Evolutionary conservation across 2,888 invertebrate genomes (phyloP).

Genomic region (Drosophila austrosaltans): DNA sequence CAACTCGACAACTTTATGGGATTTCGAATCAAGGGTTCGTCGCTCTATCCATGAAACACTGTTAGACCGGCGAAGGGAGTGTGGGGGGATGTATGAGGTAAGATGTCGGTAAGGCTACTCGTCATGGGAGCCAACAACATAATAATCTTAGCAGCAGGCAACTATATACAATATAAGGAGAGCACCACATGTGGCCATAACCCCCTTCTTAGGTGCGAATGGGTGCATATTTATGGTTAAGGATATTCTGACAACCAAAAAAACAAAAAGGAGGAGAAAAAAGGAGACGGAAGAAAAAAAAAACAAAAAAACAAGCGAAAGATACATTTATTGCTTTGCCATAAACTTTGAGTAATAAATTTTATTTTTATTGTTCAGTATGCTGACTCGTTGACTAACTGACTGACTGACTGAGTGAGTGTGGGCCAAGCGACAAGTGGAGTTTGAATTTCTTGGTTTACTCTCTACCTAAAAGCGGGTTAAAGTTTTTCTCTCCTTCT

Average conservation of each 20-base stretch:
- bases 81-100: no score
- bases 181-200: constrained; percentile 58
- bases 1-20: constrained; percentile 67
- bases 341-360: constrained; percentile 78
- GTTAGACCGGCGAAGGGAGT: constrained; percentile 21
- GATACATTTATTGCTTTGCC: constrained; percentile 77
- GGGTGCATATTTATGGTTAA: constrained; percentile 75
- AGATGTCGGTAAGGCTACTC: neutral
- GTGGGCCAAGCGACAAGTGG: constrained; percentile 22
- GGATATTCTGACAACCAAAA: constrained; percentile 51
- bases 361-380: constrained; percentile 75
- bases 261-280: constrained; percentile 22
- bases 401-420: constrained; percentile 38
- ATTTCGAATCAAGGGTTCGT: constrained; percentile 52
- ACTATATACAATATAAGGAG: constrained; percentile 31
- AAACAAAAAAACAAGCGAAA: constrained; percentile 22
- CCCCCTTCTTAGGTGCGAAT: constrained; percentile 64
- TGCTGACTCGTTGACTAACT: constrained; percentile 40
- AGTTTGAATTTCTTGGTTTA: constrained; percentile 26
- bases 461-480: neutral
- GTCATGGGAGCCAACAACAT: constrained; percentile 57
- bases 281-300: constrained; percentile 13
- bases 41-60: constrained; percentile 8
- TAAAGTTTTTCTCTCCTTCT: neutral
- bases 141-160: constrained; percentile 69